Conservation (phyloP, 1,140 invertebrate genomes). For the Saxidomus purpurata region DNA sequence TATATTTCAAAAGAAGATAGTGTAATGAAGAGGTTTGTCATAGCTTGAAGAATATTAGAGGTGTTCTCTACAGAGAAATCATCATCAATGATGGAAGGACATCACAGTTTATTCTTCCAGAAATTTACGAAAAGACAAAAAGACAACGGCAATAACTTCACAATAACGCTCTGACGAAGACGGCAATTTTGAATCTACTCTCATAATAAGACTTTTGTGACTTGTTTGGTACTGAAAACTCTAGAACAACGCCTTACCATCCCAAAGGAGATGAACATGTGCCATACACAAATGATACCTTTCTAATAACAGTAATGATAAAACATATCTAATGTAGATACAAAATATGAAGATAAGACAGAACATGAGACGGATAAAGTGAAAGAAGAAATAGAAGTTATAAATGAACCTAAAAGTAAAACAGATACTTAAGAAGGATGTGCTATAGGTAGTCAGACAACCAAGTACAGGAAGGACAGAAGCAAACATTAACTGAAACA, state of each 20-base stretch:
- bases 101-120: slow-evolving; percentile 14
- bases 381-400: slow-evolving; percentile 42
- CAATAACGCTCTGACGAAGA: slow-evolving; percentile 48
- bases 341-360: too few relatives aligned
- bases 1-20: not conserved
- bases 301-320: too few relatives aligned
- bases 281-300: slow-evolving; percentile 55
- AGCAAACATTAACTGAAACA: too few relatives aligned
- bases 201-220: slow-evolving; percentile 58
- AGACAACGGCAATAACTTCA: slow-evolving; percentile 59
- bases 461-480: too few relatives aligned
- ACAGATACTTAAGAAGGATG: too few relatives aligned
- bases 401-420: too few relatives aligned
- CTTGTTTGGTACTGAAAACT: slow-evolving; percentile 36
- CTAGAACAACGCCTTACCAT: slow-evolving; percentile 40
- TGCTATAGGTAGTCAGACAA: too few relatives aligned
- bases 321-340: too few relatives aligned
- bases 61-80: slow-evolving; percentile 47
- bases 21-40: not conserved
- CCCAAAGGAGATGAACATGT: slow-evolving; percentile 58
- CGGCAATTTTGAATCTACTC: slow-evolving; percentile 55
- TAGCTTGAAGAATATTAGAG: slow-evolving; percentile 23
- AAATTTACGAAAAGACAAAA: not conserved
- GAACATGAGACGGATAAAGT: slow-evolving; percentile 31
- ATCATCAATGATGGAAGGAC: not conserved